phyloP scores from a whole-genome alignment of 2,888 invertebrate genomes.

The Latheticus oryzae region DNA sequence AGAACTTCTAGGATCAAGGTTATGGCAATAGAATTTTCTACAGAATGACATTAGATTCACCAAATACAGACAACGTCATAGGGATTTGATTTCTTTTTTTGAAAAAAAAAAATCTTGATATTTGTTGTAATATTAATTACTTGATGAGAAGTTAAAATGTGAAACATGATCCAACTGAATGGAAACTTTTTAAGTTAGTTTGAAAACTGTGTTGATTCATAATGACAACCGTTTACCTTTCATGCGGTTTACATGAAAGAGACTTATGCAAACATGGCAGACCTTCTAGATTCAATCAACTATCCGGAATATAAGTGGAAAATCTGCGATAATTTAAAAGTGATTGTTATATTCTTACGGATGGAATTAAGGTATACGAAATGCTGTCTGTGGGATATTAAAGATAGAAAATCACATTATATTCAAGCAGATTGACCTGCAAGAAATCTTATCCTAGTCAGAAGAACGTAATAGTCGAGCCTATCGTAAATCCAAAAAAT shows the following conservation, averaged over 20 bases:
- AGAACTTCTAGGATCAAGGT: too few species aligned
- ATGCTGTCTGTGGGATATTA: slow-evolving; percentile 11
- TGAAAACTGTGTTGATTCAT: slow-evolving; percentile 34
- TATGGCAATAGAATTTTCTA: too few species aligned
- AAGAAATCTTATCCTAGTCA: too few species aligned
- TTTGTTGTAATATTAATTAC: slow-evolving; percentile 11
- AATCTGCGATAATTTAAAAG: slow-evolving; percentile 15
- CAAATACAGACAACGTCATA: too few species aligned
- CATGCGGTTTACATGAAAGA: slow-evolving; percentile 21
- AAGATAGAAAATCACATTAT: too few species aligned
- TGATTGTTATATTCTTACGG: neutral
- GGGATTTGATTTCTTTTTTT: too few species aligned
- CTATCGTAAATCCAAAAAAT: too few species aligned
- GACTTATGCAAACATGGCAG: slow-evolving; percentile 16
- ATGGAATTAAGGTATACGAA: slow-evolving; percentile 12
- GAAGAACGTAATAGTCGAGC: too few species aligned
- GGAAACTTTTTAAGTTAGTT: slow-evolving; percentile 33
- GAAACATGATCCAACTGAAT: slow-evolving; percentile 16
- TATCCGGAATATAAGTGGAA: slow-evolving; percentile 8
- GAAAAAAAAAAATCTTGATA: too few species aligned
- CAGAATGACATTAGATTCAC: too few species aligned
- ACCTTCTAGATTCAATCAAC: neutral
- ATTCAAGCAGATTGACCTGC: too few species aligned
- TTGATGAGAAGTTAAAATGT: slow-evolving; percentile 12
- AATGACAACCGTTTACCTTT: slow-evolving; percentile 29